Conservation (phyloP, 2,113 vertebrate species). For the Lagopus muta region DNA sequence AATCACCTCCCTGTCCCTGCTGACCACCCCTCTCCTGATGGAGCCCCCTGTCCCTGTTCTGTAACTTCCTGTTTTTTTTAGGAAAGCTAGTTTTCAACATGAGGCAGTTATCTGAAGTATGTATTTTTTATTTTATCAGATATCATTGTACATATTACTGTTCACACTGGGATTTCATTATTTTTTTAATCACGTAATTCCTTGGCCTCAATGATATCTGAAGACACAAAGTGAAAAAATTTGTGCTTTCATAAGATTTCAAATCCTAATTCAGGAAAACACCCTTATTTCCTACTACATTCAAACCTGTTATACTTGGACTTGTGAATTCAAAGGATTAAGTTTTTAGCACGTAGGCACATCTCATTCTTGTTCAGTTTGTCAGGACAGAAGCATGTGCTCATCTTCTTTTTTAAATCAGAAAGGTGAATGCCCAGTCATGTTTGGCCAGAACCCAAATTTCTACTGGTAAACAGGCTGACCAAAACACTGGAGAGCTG, state of each 20-base stretch:
- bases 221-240: not conserved
- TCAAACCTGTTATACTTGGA: not conserved
- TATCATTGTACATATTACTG: not conserved
- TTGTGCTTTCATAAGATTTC: not conserved
- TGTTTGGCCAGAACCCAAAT: not conserved
- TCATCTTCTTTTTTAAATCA: not conserved
- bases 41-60: not conserved
- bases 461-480: not conserved
- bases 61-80: not conserved
- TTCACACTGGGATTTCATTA: not conserved
- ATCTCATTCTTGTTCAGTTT: not conserved
- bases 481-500: not conserved
- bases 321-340: not conserved
- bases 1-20: no score
- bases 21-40: no score
- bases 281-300: fast-evolving
- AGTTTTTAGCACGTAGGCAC: not conserved
- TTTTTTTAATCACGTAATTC: not conserved
- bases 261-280: not conserved
- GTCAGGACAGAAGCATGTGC: not conserved
- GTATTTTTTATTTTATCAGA: not conserved
- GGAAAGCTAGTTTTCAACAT: not conserved
- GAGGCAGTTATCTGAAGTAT: not conserved
- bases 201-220: not conserved
- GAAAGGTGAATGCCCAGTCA: fast-evolving